phyloP scores from a whole-genome alignment of 2,113 vertebrate species.

The Nothoprocta perdicaria region DNA sequence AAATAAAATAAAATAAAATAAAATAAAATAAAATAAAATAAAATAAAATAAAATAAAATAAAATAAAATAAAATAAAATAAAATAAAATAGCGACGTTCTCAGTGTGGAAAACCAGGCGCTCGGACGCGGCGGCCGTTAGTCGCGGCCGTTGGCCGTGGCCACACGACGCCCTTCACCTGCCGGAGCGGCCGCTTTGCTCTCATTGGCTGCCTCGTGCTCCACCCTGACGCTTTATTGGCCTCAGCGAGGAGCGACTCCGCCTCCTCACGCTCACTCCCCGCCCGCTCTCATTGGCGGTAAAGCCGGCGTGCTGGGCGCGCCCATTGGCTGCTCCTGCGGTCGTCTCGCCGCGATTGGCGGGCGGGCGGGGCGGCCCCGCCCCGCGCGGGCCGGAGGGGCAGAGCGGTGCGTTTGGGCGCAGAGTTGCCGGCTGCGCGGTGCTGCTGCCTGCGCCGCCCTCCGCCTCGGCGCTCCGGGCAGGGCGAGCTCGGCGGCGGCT shows the following conservation, averaged over 20 bases:
- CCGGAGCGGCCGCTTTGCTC: rapidly evolving
- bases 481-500: neutral
- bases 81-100: too few species aligned
- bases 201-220: neutral
- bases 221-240: neutral
- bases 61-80: too few species aligned
- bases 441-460: neutral
- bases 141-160: too few species aligned
- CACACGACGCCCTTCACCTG: neutral
- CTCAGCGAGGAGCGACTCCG: neutral
- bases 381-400: neutral
- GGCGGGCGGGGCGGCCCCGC: neutral
- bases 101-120: too few species aligned
- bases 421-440: neutral
- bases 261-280: neutral
- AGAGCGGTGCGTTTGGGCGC: slow-evolving; percentile 8
- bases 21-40: too few species aligned
- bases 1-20: too few species aligned
- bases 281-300: neutral
- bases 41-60: too few species aligned
- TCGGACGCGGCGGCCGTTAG: too few species aligned
- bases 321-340: neutral
- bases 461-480: too few species aligned
- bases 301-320: neutral
- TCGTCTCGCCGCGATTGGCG: neutral